A percentile compares a stretch with the other conserved stretches of the same genome.
Conservation (phyloP, 2,797 vertebrate genomes). For the Acestrorhynchus altus region DNA sequence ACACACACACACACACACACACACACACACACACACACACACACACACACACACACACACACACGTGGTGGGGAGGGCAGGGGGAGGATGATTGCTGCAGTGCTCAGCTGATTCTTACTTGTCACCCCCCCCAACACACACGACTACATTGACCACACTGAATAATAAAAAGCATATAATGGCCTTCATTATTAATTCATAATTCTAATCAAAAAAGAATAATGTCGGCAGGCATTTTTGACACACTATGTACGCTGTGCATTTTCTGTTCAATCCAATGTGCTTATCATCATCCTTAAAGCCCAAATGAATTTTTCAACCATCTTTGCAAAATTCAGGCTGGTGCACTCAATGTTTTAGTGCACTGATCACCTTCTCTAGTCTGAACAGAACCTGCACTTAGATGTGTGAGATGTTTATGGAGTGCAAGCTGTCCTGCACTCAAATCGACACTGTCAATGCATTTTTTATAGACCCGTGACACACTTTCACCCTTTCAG, state of each 20-base stretch:
- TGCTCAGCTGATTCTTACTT: slow-evolving; percentile 55
- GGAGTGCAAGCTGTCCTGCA: not conserved
- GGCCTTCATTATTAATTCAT: not conserved
- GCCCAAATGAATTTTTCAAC: too few relatives aligned
- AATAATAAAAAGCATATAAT: not conserved
- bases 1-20: slow-evolving; percentile 28
- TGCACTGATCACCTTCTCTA: not conserved
- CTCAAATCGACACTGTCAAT: not conserved
- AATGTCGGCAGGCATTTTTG: too few relatives aligned
- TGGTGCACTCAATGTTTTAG: not conserved
- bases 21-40: not conserved
- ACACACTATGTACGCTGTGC: not conserved
- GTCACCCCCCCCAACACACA: slow-evolving; percentile 16
- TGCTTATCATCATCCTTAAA: not conserved
- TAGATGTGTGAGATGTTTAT: not conserved
- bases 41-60: slow-evolving; percentile 12
- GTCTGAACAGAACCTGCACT: not conserved
- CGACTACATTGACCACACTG: not conserved
- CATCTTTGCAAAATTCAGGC: not conserved
- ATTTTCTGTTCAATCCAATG: not conserved
- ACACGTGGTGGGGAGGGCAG: not conserved
- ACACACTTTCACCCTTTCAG: slow-evolving; percentile 5
- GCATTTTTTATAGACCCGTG: not conserved
- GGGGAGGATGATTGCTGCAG: slow-evolving; percentile 49
- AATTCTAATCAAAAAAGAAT: not conserved